These are phyloP conservation scores for Microctenopoma lineatum DNA, from an alignment of 2,797 vertebrate genomes.

Conservation along the genomic window DNA sequence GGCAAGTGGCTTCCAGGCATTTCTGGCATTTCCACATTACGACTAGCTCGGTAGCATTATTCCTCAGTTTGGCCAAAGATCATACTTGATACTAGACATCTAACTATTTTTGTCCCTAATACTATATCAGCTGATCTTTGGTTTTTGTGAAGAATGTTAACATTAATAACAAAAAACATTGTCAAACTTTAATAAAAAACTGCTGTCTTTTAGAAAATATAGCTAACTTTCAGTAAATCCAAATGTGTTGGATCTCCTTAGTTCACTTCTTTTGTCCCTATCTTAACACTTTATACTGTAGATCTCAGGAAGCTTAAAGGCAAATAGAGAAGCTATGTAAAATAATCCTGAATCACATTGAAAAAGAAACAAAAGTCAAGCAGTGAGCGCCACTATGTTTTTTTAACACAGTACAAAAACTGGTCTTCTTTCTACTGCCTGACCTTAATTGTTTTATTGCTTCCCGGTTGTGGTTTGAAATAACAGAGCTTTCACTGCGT, in stretches of 20 bases:
- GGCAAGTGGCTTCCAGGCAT: neutral
- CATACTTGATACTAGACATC: neutral
- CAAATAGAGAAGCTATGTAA: constrained; percentile 26
- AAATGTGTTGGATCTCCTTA: neutral
- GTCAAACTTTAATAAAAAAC: neutral
- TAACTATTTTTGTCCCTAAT: neutral
- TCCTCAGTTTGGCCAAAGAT: constrained; percentile 28
- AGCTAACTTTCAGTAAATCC: constrained; percentile 4
- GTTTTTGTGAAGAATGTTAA: constrained; percentile 10
- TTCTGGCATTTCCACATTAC: constrained; percentile 8
- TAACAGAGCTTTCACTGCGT: constrained; percentile 17
- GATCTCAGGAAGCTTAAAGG: neutral
- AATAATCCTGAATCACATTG: constrained; percentile 33
- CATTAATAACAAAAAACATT: constrained; percentile 3
- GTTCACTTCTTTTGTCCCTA: constrained; percentile 1
- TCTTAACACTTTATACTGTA: neutral
- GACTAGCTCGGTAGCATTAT: constrained; percentile 16
- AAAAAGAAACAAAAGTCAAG: constrained; percentile 20
- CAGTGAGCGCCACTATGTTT: constrained; percentile 27
- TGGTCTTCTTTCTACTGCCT: constrained; percentile 32
- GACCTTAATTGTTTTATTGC: constrained; percentile 39
- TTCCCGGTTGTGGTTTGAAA: constrained; percentile 20
- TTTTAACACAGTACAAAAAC: constrained; percentile 49
- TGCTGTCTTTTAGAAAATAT: neutral
- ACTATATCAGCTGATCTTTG: constrained; percentile 17